Percentiles rank a stretch among this genome's conserved stretches.
phyloP scores from a whole-genome alignment of 1,140 invertebrate genomes.

The Drosophila ficusphila region DNA sequence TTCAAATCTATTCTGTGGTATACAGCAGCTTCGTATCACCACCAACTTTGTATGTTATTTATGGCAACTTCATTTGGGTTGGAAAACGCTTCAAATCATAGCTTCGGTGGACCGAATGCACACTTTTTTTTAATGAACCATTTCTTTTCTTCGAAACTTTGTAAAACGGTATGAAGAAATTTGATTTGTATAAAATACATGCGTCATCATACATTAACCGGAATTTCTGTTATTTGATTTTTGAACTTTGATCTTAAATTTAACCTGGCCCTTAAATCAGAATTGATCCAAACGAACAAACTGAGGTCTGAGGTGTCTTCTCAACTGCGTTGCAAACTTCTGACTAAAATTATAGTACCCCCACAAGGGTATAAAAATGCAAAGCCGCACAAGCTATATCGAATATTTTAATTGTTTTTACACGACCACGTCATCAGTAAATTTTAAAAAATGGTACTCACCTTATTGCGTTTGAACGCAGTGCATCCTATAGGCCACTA shows the following conservation, averaged over 20 bases:
- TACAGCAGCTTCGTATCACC: background rate
- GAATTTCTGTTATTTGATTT: background rate
- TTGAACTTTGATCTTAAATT: background rate
- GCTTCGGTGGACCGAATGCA: slow-evolving; percentile 28
- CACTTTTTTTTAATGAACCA: slow-evolving; percentile 43
- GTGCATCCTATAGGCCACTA: no score
- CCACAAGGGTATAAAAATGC: no score
- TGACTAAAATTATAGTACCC: no score
- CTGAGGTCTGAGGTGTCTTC: no score
- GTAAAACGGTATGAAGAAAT: slow-evolving; percentile 35
- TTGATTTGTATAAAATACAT: slow-evolving; percentile 73
- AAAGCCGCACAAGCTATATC: no score
- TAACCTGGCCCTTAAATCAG: no score
- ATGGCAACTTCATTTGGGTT: background rate
- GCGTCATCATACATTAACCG: slow-evolving; percentile 16
- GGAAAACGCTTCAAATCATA: slow-evolving; percentile 14
- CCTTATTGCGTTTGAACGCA: no score
- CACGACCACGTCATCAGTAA: no score
- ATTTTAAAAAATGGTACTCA: no score
- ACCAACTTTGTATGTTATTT: background rate
- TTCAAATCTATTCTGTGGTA: slow-evolving; percentile 5
- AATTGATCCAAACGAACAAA: no score
- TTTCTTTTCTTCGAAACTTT: slow-evolving; percentile 50
- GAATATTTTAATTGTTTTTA: no score
- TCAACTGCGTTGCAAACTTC: no score